Evolutionary conservation across 2,888 invertebrate species (phyloP), one percentile per base, ranked within the genome.

Genomic region (Perdita meconis): DNA sequence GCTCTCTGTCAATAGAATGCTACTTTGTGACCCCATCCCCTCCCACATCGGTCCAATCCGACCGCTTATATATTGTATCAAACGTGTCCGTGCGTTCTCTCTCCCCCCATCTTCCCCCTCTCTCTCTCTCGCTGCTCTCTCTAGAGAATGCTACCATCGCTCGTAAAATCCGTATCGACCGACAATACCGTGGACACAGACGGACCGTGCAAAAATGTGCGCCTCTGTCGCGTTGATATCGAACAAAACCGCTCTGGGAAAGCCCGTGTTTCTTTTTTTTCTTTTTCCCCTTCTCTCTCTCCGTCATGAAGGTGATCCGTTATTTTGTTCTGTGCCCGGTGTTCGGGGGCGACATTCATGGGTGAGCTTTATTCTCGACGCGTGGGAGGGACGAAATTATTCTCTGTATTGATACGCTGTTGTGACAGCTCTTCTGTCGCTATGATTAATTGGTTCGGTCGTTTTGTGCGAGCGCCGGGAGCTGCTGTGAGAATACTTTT

Each of bases 1-100:
- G 81, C 84, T 84, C 76, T 89, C 85, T 88, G 89, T 89, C 89
- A 88, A 90, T 90, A 89, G 89, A 89, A 87, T 85, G 84, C 87
- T 89, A 87, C 89, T 85, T 85, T 85, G 85, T 85, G 84, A 78
- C 77, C 77, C 75, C 72, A 16, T 22, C 64, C 22, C 26, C 53
- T n/a, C 56, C 36, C 42, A 66, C 42, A 57, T 56, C 38, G 22
- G 50, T 56, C 63, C 68, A 65, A 53, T 79, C 82, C 57, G 68
- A 67, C 64, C 81, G 80, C 80, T 84, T 86, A 84, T 87, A 87
- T 85, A 86, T 86, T 86, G 87, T 86, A 86, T 87, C 87, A 84
- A 87, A 86, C 79, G 81, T 79, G 81, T 77, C 75, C 80, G 82
- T 47, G 81, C 74, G 76, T 81, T 68, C 73, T 55, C 66, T 66